These are phyloP conservation scores for Sinocyclocheilus rhinocerous DNA, from an alignment of 2,113 vertebrate species.

Conservation along the genomic window DNA sequence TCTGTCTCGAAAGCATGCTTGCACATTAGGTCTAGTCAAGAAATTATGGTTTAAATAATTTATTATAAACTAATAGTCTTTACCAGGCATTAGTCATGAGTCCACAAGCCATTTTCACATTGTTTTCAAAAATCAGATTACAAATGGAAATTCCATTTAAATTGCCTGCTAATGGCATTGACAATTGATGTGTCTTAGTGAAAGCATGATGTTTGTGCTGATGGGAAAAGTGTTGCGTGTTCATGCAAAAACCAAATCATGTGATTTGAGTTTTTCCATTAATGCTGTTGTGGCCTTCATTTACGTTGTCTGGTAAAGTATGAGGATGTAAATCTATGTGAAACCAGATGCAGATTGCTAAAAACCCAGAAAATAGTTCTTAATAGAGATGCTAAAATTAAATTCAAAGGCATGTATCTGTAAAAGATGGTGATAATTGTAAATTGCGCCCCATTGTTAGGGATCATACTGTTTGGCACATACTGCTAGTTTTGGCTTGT, in stretches of 20 bases:
- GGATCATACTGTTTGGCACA: background rate
- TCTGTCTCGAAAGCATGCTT: background rate
- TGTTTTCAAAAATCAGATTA: constrained; percentile 35
- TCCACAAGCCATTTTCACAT: background rate
- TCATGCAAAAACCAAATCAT: constrained; percentile 29
- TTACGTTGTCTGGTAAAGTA: constrained; percentile 5
- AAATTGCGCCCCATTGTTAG: constrained; percentile 15
- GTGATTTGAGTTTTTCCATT: background rate
- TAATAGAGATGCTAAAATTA: background rate
- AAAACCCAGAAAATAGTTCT: background rate
- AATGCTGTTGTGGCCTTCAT: background rate
- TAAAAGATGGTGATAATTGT: constrained; percentile 14
- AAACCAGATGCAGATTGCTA: background rate
- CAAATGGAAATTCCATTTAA: constrained; percentile 19
- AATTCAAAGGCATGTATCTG: constrained; percentile 1
- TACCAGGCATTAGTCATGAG: background rate
- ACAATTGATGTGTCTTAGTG: constrained; percentile 35
- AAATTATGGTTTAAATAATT: constrained; percentile 19
- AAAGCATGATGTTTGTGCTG: constrained; percentile 16
- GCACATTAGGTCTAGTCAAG: background rate
- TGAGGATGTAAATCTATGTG: background rate
- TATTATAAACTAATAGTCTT: background rate
- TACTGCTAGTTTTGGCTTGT: constrained; percentile 43
- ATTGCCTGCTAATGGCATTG: constrained; percentile 17
- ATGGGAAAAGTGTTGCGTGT: background rate